These are phyloP conservation scores for Tetragonula clypearis DNA, from an alignment of 1,140 invertebrate species.

Conservation along the genomic window DNA sequence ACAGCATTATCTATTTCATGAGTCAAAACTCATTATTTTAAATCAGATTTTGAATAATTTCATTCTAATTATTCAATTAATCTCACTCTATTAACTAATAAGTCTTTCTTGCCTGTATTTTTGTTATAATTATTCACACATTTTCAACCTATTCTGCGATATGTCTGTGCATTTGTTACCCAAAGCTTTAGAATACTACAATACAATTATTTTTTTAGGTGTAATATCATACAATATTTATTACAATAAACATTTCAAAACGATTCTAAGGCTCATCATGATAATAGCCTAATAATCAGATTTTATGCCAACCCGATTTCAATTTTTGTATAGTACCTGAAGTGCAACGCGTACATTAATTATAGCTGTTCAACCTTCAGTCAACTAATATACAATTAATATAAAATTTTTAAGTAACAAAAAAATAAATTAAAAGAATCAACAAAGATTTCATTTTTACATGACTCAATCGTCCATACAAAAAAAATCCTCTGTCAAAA, in stretches of 20 bases:
- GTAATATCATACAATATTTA: constrained; percentile 69
- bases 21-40: constrained; percentile 41
- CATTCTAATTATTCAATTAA: not conserved
- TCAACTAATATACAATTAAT: constrained; percentile 48
- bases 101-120: constrained; percentile 57
- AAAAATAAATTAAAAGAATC: constrained; percentile 60
- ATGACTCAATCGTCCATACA: constrained; percentile 52
- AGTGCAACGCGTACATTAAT: constrained; percentile 67
- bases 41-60: constrained; percentile 62
- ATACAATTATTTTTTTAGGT: constrained; percentile 67
- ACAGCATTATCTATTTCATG: constrained; percentile 54
- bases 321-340: constrained; percentile 53
- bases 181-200: constrained; percentile 64
- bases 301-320: constrained; percentile 53
- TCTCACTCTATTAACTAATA: constrained; percentile 49
- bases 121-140: constrained; percentile 65
- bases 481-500: constrained; percentile 64
- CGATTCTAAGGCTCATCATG: constrained; percentile 61
- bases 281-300: constrained; percentile 59
- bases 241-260: constrained; percentile 70
- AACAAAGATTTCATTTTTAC: constrained; percentile 48
- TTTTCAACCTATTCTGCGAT: constrained; percentile 62
- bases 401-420: constrained; percentile 60
- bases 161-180: constrained; percentile 66
- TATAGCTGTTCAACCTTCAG: constrained; percentile 49